Conservation (phyloP, 1,140 invertebrate species). For the Drosophila aff. region DNA sequence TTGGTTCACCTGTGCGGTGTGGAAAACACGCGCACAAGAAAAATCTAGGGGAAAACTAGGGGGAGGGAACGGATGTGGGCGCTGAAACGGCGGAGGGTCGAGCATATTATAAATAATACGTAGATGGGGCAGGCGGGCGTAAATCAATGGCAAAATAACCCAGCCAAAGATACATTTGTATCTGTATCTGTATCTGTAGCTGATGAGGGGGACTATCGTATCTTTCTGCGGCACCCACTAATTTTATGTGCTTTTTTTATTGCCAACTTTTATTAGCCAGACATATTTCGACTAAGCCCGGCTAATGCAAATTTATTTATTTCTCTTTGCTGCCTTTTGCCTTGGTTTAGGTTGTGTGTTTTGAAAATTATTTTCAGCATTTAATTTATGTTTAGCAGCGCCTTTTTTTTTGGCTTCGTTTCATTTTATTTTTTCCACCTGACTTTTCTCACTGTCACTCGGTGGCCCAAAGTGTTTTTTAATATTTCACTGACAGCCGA, state of each 20-base stretch:
- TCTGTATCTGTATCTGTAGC: constrained; percentile 52
- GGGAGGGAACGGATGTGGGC: constrained; percentile 7
- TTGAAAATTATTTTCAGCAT: constrained; percentile 63
- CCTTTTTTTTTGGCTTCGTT: neutral
- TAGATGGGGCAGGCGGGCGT: constrained; percentile 43
- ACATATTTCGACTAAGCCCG: constrained; percentile 78
- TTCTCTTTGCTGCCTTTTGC: constrained; percentile 34
- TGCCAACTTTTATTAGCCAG: constrained; percentile 79
- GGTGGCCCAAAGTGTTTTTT: constrained; percentile 73
- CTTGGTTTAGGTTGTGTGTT: constrained; percentile 22
- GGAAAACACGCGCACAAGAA: constrained; percentile 57
- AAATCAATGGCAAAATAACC: constrained; percentile 73
- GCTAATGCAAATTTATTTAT: constrained; percentile 83
- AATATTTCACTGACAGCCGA: constrained; percentile 81
- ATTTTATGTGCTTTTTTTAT: constrained; percentile 80
- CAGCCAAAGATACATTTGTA: constrained; percentile 65
- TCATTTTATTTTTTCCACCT: constrained; percentile 33
- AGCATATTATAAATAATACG: constrained; percentile 72
- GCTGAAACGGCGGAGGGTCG: neutral
- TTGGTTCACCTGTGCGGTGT: constrained; percentile 65
- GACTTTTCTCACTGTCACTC: constrained; percentile 50
- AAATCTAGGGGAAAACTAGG: constrained; percentile 9
- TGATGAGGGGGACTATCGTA: constrained; percentile 2
- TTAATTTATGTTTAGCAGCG: constrained; percentile 64
- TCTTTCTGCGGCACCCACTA: constrained; percentile 57